phyloP scores from a whole-genome alignment of 2,113 vertebrate genomes.

The Capreolus pygargus region DNA sequence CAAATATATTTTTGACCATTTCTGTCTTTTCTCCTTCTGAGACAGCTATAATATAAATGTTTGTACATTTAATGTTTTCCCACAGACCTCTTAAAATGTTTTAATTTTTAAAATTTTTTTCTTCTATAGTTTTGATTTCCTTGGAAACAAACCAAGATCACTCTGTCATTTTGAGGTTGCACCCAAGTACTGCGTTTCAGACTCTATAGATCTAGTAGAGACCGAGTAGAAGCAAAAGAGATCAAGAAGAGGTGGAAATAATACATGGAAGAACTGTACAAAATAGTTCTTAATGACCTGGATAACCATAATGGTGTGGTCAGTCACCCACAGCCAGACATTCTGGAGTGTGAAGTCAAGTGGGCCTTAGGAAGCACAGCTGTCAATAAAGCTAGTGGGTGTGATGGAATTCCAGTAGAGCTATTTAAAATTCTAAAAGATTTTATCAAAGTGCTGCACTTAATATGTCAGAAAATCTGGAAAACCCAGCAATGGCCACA shows the following conservation, averaged over 20 bases:
- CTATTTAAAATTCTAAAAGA: background rate
- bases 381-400: background rate
- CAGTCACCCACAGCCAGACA: background rate
- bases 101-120: background rate
- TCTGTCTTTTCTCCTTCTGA: background rate
- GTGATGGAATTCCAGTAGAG: background rate
- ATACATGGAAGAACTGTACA: background rate
- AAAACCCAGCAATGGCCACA: background rate
- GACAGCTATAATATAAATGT: background rate
- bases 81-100: background rate
- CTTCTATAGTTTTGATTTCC: background rate
- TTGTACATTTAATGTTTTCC: background rate
- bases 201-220: background rate
- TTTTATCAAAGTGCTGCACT: background rate
- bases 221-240: background rate
- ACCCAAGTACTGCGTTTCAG: background rate
- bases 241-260: background rate
- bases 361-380: background rate
- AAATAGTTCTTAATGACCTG: background rate
- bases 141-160: background rate
- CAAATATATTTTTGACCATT: background rate
- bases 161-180: background rate
- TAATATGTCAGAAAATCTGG: background rate
- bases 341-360: background rate
- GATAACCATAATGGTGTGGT: background rate